These are phyloP conservation scores for Campopleginae sp. DNA, from an alignment of 2,888 invertebrate genomes.

Conservation along the genomic window DNA sequence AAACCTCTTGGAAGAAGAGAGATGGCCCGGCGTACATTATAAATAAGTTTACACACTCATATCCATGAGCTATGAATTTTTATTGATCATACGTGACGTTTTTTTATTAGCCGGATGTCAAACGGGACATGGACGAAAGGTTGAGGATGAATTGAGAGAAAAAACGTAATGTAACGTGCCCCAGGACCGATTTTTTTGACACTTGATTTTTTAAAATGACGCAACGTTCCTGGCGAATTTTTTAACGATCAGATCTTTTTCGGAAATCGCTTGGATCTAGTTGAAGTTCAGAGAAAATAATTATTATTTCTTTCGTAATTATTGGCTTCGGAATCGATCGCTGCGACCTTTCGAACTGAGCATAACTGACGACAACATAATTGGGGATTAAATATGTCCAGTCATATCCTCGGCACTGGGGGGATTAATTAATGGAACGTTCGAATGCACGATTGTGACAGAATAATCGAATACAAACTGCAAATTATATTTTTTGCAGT, in stretches of 20 bases:
- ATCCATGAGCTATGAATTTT: constrained; percentile 20
- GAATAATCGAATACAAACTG: constrained; percentile 10
- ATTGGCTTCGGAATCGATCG: neutral
- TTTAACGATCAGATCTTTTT: neutral
- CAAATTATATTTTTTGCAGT: constrained; percentile 37
- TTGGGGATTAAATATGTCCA: constrained; percentile 8
- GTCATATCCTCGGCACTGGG: neutral
- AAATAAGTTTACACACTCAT: neutral
- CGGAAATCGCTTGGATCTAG: too few species aligned
- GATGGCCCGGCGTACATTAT: neutral
- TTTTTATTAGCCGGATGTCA: constrained; percentile 59
- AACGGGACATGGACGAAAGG: constrained; percentile 57
- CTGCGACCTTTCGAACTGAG: neutral
- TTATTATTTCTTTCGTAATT: neutral
- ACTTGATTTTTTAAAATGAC: neutral
- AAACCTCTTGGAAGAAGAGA: constrained; percentile 31
- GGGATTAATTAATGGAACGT: constrained; percentile 32
- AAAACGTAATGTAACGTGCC: neutral
- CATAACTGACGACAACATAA: neutral
- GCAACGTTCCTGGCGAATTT: neutral
- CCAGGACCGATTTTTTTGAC: neutral
- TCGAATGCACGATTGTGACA: constrained; percentile 7
- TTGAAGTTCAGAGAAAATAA: neutral
- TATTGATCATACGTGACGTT: constrained; percentile 23
- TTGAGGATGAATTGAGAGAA: constrained; percentile 1